phyloP scores from a whole-genome alignment of 1,140 invertebrate species.

The Nephila pilipes region DNA sequence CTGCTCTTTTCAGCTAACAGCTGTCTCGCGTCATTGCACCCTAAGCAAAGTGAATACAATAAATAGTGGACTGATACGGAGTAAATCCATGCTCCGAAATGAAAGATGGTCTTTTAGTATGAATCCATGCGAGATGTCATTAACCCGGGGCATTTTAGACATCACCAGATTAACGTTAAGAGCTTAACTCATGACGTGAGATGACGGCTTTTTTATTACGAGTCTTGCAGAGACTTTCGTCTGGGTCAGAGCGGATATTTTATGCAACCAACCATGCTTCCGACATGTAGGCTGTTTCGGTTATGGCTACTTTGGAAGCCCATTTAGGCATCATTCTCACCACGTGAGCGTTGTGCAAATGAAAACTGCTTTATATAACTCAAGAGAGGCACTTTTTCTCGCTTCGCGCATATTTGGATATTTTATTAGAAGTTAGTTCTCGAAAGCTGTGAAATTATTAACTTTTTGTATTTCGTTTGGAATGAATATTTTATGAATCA shows the following conservation, averaged over 20 bases:
- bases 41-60: neutral
- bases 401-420: neutral
- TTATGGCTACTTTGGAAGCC: slow-evolving; percentile 30
- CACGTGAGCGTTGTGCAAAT: slow-evolving; percentile 12
- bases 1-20: no score
- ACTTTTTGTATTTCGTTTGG: neutral
- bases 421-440: neutral
- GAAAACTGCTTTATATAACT: neutral
- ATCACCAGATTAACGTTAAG: slow-evolving; percentile 10
- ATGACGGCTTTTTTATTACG: neutral
- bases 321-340: slow-evolving; percentile 13
- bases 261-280: slow-evolving; percentile 37
- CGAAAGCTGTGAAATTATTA: neutral
- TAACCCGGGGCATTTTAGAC: slow-evolving; percentile 6
- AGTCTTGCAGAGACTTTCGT: neutral
- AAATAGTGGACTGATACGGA: slow-evolving; percentile 2
- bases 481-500: neutral
- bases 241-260: slow-evolving; percentile 21
- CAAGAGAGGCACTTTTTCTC: neutral
- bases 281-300: neutral
- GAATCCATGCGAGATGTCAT: neutral
- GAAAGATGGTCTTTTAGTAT: neutral
- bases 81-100: neutral
- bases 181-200: slow-evolving; percentile 11
- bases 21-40: neutral